phyloP scores from a whole-genome alignment of 2,888 invertebrate species.

The Polydrusus cervinus region DNA sequence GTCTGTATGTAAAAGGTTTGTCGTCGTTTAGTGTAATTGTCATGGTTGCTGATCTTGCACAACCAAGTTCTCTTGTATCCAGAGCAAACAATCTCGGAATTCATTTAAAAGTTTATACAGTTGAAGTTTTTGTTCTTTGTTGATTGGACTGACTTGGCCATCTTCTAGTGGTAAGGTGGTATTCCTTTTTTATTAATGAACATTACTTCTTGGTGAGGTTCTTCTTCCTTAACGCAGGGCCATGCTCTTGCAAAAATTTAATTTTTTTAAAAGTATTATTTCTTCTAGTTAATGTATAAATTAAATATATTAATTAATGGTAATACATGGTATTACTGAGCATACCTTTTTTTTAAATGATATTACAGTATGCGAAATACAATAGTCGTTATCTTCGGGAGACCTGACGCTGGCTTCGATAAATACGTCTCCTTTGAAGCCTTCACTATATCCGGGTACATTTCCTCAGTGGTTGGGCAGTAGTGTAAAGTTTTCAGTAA shows the following conservation, averaged over 20 bases:
- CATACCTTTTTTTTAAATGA: constrained; percentile 11
- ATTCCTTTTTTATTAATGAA: constrained; percentile 23
- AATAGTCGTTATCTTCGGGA: constrained; percentile 44
- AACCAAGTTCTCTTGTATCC: constrained; percentile 51
- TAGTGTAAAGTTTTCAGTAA: constrained; percentile 21
- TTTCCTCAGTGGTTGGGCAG: constrained; percentile 45
- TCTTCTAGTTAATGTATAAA: constrained; percentile 40
- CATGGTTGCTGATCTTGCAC: constrained; percentile 51
- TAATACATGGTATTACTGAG: constrained; percentile 46
- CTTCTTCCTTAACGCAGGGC: constrained; percentile 38
- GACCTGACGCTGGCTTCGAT: constrained; percentile 47
- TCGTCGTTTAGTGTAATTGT: constrained; percentile 52
- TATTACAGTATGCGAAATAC: constrained; percentile 43
- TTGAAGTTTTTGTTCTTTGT: constrained; percentile 57
- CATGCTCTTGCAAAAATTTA: constrained; percentile 47
- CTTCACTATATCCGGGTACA: constrained; percentile 41
- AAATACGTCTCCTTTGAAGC: constrained; percentile 48
- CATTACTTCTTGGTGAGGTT: neutral
- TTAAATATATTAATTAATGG: no score
- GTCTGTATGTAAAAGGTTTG: no score
- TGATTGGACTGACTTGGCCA: constrained; percentile 35
- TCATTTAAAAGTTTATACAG: constrained; percentile 33
- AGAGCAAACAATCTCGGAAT: constrained; percentile 52
- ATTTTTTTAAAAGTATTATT: constrained; percentile 34
- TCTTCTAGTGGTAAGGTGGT: constrained; percentile 35